These are phyloP conservation scores for Hypomesus transpacificus DNA, from an alignment of 2,113 vertebrate species.

Conservation along the genomic window DNA sequence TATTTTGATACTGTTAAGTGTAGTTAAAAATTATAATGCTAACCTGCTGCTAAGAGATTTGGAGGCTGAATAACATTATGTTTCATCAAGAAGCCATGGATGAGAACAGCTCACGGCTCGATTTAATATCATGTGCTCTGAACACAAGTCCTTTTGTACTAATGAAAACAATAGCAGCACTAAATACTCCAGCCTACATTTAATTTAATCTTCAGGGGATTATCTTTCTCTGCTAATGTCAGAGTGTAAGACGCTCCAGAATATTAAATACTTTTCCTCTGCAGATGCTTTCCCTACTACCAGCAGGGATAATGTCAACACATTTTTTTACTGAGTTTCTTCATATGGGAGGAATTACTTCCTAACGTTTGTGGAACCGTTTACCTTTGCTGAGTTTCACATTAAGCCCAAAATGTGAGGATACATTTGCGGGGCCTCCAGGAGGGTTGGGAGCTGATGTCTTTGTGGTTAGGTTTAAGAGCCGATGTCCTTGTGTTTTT, in stretches of 20 bases:
- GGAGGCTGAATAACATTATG: constrained; percentile 57
- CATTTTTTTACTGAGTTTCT: constrained; percentile 67
- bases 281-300: constrained; percentile 62
- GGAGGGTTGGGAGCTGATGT: constrained; percentile 1
- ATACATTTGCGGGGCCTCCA: constrained; percentile 35
- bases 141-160: constrained; percentile 64
- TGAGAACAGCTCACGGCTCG: constrained; percentile 35
- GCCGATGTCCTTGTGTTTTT: constrained; percentile 36
- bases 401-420: constrained; percentile 55
- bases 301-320: constrained; percentile 66
- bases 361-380: constrained; percentile 38
- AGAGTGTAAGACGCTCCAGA: constrained; percentile 54
- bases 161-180: constrained; percentile 73
- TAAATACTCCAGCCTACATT: constrained; percentile 70
- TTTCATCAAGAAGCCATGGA: constrained; percentile 45
- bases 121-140: constrained; percentile 51
- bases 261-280: constrained; percentile 71
- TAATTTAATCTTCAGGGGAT: constrained; percentile 74
- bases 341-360: constrained; percentile 72
- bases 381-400: constrained; percentile 48
- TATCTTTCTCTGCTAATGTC: constrained; percentile 67
- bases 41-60: constrained; percentile 73
- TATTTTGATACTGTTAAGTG: constrained; percentile 64
- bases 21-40: constrained; percentile 73
- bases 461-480: neutral